phyloP scores from a whole-genome alignment of 2,113 vertebrate species.

The Hirundichthys speculiger region DNA sequence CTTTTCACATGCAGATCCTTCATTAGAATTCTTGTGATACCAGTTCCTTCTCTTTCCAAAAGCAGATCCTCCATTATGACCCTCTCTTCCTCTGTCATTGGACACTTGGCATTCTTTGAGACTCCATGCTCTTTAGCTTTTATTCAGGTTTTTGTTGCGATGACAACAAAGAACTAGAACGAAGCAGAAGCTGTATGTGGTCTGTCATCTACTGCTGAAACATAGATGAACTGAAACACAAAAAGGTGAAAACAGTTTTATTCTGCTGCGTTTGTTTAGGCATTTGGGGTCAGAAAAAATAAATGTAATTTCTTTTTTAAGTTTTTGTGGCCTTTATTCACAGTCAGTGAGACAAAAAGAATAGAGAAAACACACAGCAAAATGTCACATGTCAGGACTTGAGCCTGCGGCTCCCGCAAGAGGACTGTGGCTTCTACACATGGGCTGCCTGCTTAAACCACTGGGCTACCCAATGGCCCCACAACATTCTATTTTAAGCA shows the following conservation, averaged over 20 bases:
- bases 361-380: too few relatives aligned
- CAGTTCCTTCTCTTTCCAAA: conserved; percentile 20
- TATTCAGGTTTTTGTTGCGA: background rate
- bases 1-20: conserved; percentile 29
- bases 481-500: too few relatives aligned
- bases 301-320: too few relatives aligned
- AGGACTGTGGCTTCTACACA: too few relatives aligned
- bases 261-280: background rate
- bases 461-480: too few relatives aligned
- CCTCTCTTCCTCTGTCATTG: conserved; percentile 12
- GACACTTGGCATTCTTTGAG: background rate
- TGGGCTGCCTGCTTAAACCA: too few relatives aligned
- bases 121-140: conserved; percentile 30
- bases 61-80: conserved; percentile 45
- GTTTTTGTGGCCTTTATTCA: too few relatives aligned
- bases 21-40: conserved; percentile 35
- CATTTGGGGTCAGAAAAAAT: too few relatives aligned
- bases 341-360: too few relatives aligned
- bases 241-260: background rate
- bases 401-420: too few relatives aligned
- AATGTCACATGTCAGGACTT: too few relatives aligned
- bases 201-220: conserved; percentile 1
- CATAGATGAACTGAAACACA: conserved; percentile 24
- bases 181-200: background rate
- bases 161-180: background rate